Base-by-base conservation (phyloP, 2,888 invertebrate species). In the Hipparchia sbordonii region DNA sequence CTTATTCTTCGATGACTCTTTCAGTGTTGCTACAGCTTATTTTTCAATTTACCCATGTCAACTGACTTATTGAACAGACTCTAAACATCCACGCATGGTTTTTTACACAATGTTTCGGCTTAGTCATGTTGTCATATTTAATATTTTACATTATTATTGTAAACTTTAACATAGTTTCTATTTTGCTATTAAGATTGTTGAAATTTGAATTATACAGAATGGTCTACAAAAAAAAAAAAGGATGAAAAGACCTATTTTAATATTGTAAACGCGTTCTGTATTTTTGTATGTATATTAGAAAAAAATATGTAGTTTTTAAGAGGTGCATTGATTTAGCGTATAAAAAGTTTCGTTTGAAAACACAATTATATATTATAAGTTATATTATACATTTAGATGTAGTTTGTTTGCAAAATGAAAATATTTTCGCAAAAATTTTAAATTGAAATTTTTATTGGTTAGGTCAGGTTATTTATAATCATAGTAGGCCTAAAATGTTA, bases 241-340 rank as follows among this genome's bases (percentile, higher is more conserved):
- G 67, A 72, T 66, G 73, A 70, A 9, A 39, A 62, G 45, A 56
- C 2, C 2, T 72, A 54, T 71, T 69, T 48, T 62, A 45, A 51
- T 9, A 61, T 80, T 85, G 82, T 83, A 84, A 85, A 85, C 79
- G 78, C 81, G 84, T 85, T 82, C 80, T 81, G 78, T 84, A 84
- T 80, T 78, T 82, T 86, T 89, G 82, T 91, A 87, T 92, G 91
- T 92, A 91, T 91, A 91, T 92, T 89, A 87, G 90, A 23, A 84
- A 80, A 81, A 84, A 82, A 61, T 52, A 33, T 2, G 4, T 89
- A 89, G 88, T 76, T 82, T 72, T 45, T 91, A 92, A 89, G 91
- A 78, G 90, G 90, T 91, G 89, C 88, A 87, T 89, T 88, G 84
- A 82, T 79, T 72, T 85, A 84, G 80, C 73, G 76, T 79, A 80